Evolutionary conservation across 2,888 invertebrate species (phyloP), one percentile per base, ranked within the genome.

Genomic region (Phyto melanocephala): DNA sequence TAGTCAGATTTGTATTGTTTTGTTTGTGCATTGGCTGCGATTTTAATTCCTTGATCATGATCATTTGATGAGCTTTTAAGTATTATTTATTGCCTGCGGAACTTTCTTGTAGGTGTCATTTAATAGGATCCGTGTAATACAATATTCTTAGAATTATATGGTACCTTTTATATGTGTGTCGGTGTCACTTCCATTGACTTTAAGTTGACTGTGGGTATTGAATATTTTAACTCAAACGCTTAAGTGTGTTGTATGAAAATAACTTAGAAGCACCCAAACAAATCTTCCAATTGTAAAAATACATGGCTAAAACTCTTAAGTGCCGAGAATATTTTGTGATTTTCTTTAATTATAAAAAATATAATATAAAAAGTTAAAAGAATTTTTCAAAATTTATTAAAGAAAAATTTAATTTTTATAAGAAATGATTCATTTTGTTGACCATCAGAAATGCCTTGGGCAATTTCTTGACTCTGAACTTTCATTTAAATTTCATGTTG

Each of bases 1-100:
- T 82, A 72, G 75, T 76, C 74, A 74, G 74, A 81, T 84, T 84
- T 54, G 68, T 80, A 80, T 82, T 65, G 79, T 79, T 83, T 83
- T 78, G 67, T 84, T 33, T 62, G 42, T 40, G 52, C 0, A 0
- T 11, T 50, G 42, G 42, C 17, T 62, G 35, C 62, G 24, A 28
- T 67, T 52, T 68, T 52, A 68, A 68, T 77, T 78, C 71, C 56
- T 37, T 42, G 72, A 65, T 80, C 74, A 74, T 63, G 50, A 52
- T 68, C 71, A 65, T 76, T 47, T 24, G 17, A 50, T 65, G 20
- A 17, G 47, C 8, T 54, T 70, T 74, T 45, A 17, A 24, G 52
- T 80, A 58, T 70, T 50, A 63, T 45, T 47, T 15, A 13, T 37
- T 24, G 47, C 58, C 56, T 65, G 17, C 71, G 56, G 65, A 50